Conservation (phyloP, 2,888 invertebrate genomes). For the Eucriotettix oculatus region DNA sequence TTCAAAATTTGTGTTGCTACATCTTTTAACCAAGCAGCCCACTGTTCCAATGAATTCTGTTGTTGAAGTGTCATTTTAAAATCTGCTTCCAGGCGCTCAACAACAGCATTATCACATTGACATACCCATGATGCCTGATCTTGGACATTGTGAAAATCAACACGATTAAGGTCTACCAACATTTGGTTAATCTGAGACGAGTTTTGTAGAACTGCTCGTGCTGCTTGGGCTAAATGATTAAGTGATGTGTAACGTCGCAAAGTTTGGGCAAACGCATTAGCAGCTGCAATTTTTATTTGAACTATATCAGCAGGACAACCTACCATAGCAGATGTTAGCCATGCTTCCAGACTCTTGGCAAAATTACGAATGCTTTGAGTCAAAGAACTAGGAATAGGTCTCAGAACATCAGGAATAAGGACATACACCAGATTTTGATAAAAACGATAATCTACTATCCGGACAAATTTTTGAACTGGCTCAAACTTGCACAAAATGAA, state of each 20-base stretch:
- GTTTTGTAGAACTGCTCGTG: conserved; percentile 88
- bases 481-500: conserved; percentile 49
- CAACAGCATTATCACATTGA: conserved; percentile 75
- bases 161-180: conserved; percentile 88
- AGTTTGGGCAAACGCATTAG: conserved; percentile 85
- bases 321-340: conserved; percentile 63
- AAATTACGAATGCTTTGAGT: conserved; percentile 87
- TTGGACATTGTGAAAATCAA: conserved; percentile 93
- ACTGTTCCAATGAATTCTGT: conserved; percentile 86
- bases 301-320: conserved; percentile 70
- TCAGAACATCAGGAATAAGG: conserved; percentile 87
- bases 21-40: conserved; percentile 93
- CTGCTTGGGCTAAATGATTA: conserved; percentile 92
- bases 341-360: conserved; percentile 80
- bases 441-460: conserved; percentile 73
- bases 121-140: conserved; percentile 93
- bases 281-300: conserved; percentile 61
- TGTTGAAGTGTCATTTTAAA: conserved; percentile 79
- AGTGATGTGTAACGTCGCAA: conserved; percentile 89
- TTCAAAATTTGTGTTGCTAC: conserved; percentile 81
- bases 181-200: conserved; percentile 90
- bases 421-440: conserved; percentile 94
- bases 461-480: conserved; percentile 63
- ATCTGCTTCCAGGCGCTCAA: conserved; percentile 74
- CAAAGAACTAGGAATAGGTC: conserved; percentile 83